Conservation (phyloP, 2,797 vertebrate genomes). For the Alectoris magna region DNA sequence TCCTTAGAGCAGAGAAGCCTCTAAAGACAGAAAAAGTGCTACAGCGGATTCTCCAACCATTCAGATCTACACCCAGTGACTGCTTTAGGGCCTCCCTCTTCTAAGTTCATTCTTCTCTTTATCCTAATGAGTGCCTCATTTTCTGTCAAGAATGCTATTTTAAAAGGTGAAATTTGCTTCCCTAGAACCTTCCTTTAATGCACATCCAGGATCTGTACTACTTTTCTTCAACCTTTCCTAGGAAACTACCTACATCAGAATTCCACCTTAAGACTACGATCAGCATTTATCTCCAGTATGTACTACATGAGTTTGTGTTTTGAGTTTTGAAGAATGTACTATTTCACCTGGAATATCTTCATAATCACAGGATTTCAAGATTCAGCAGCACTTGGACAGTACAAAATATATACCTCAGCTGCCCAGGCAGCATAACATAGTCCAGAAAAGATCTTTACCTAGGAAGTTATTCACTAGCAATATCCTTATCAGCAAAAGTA, state of each 20-base stretch:
- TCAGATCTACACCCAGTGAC: background rate
- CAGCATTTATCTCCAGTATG: background rate
- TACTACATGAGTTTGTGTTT: background rate
- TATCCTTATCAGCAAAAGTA: background rate
- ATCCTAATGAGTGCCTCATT: background rate
- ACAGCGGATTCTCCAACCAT: conserved; percentile 20
- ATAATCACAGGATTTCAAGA: conserved; percentile 37
- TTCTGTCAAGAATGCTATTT: background rate
- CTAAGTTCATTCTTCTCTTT: background rate
- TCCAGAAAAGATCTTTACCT: conserved; percentile 24
- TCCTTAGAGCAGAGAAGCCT: background rate
- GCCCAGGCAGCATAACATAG: conserved; percentile 27
- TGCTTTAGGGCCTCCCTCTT: background rate
- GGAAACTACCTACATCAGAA: background rate
- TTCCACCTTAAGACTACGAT: background rate
- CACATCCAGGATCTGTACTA: background rate
- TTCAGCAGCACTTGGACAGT: background rate
- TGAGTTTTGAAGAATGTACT: background rate
- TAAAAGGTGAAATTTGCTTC: background rate
- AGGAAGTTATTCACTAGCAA: background rate
- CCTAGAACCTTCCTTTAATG: background rate
- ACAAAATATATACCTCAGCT: conserved; percentile 22
- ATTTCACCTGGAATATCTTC: conserved; percentile 29
- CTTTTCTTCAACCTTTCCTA: background rate
- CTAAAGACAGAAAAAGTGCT: background rate